Percentiles rank a stretch among this genome's conserved stretches.
phyloP scores from a whole-genome alignment of 1,140 invertebrate species.

The Pollicipes pollicipes region DNA sequence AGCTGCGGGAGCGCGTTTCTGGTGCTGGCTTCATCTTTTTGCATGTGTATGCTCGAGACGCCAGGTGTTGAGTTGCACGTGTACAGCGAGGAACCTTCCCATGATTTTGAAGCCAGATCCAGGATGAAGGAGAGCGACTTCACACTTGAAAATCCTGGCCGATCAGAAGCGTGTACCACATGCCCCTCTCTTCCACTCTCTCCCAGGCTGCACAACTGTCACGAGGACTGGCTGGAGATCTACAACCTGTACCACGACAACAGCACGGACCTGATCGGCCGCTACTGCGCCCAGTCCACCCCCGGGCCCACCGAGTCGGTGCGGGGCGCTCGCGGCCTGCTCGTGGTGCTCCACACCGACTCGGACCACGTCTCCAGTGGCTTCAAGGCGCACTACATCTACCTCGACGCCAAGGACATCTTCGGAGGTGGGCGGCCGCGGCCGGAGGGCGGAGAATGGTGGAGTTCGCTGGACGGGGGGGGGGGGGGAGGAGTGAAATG shows the following conservation, averaged over 20 bases:
- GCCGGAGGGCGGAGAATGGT: too few species aligned
- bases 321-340: constrained; percentile 58
- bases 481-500: too few species aligned
- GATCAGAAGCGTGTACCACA: too few species aligned
- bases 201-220: constrained; percentile 48
- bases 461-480: too few species aligned
- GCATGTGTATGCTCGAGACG: too few species aligned
- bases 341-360: constrained; percentile 67
- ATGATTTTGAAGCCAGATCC: too few species aligned
- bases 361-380: constrained; percentile 64
- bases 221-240: constrained; percentile 83
- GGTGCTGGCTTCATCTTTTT: too few species aligned
- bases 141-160: too few species aligned
- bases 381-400: constrained; percentile 74
- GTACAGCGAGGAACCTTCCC: too few species aligned
- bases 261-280: constrained; percentile 58
- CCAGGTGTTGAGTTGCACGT: too few species aligned
- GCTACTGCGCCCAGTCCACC: constrained; percentile 59
- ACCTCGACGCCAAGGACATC: constrained; percentile 65
- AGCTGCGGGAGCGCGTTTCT: too few species aligned
- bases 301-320: constrained; percentile 80
- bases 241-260: constrained; percentile 67
- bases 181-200: constrained; percentile 69
- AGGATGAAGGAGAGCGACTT: too few species aligned
- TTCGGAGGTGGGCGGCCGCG: constrained; percentile 42